Percentiles rank a stretch among this genome's conserved stretches.
phyloP scores from a whole-genome alignment of 2,888 invertebrate genomes.

The Noctua pronuba region DNA sequence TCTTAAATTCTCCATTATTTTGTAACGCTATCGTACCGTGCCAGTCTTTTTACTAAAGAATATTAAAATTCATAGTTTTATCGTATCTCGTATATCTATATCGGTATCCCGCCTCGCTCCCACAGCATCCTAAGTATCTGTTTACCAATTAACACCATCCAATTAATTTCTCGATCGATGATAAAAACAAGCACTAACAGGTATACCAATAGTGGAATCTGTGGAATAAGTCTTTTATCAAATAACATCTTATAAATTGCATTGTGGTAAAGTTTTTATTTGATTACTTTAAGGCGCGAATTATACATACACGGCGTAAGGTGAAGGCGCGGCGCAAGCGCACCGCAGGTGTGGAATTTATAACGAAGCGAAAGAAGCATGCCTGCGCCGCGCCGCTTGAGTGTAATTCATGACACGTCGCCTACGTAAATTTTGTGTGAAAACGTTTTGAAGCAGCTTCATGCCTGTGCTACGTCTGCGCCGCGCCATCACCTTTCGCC shows the following conservation, averaged over 20 bases:
- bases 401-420: too few species aligned
- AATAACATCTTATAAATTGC: not conserved
- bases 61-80: slow-evolving; percentile 3
- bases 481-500: too few species aligned
- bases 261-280: not conserved
- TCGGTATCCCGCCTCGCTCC: not conserved
- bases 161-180: slow-evolving; percentile 9
- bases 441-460: too few species aligned
- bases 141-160: slow-evolving; percentile 23
- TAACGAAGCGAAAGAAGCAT: too few species aligned
- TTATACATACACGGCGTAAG: too few species aligned
- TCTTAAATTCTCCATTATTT: not conserved
- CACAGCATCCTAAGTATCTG: not conserved
- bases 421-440: too few species aligned
- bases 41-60: not conserved
- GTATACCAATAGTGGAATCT: not conserved
- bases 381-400: too few species aligned
- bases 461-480: too few species aligned
- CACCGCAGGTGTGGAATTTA: too few species aligned
- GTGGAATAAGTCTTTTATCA: not conserved
- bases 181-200: not conserved
- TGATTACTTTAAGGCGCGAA: too few species aligned
- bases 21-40: not conserved
- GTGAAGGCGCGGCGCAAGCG: too few species aligned
- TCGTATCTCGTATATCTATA: too few species aligned